Evolutionary conservation across 2,888 invertebrate species (phyloP).

Genomic region (Tetramorium bicarinatum): DNA sequence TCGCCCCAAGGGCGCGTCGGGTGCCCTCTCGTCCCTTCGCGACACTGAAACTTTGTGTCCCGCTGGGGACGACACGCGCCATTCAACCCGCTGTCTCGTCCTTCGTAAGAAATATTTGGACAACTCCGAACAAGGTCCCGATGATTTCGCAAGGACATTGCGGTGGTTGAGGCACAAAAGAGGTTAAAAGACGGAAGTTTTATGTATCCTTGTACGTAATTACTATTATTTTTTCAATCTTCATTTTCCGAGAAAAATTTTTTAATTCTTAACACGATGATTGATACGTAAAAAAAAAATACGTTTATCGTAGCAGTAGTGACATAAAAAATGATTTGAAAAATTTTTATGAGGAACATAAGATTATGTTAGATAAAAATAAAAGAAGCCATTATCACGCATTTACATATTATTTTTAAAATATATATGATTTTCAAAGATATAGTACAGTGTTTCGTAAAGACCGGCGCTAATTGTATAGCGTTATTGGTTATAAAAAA

Average conservation of each 20-base stretch:
- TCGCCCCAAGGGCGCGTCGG: constrained; percentile 62
- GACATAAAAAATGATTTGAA: background rate
- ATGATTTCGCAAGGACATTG: constrained; percentile 28
- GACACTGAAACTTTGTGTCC: constrained; percentile 68
- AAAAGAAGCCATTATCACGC: background rate
- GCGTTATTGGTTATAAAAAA: too few species aligned
- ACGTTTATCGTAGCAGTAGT: background rate
- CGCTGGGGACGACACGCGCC: constrained; percentile 81
- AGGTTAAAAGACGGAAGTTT: constrained; percentile 12
- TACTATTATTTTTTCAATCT: background rate
- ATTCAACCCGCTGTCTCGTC: constrained; percentile 51
- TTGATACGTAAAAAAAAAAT: background rate
- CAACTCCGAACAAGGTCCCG: constrained; percentile 10
- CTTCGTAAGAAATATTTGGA: constrained; percentile 50
- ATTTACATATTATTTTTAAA: background rate
- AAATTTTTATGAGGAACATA: background rate
- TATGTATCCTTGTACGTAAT: constrained; percentile 16
- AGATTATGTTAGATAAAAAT: background rate
- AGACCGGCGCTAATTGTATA: too few species aligned
- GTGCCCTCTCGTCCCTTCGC: constrained; percentile 63
- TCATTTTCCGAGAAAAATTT: background rate
- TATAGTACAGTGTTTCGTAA: background rate
- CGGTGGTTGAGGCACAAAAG: constrained; percentile 10
- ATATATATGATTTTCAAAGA: background rate
- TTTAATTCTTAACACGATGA: background rate